A percentile compares a stretch with the other conserved stretches of the same genome.
These are phyloP conservation scores for Trichogramma dendrolimi DNA, from an alignment of 2,888 invertebrate species.

Conservation along the genomic window DNA sequence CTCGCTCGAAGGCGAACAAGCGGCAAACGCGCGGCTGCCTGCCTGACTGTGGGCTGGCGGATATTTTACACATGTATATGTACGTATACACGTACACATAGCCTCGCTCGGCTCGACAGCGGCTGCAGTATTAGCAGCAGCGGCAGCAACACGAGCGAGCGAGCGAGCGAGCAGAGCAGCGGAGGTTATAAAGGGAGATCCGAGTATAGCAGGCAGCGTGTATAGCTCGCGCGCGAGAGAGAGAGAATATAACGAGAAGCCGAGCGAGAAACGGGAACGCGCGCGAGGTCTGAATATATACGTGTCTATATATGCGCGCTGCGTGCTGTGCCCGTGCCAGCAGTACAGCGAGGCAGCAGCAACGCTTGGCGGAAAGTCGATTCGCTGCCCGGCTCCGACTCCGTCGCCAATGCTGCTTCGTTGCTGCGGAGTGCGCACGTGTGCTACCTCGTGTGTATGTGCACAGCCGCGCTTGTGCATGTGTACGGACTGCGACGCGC, in stretches of 20 bases:
- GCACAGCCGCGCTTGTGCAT: not conserved
- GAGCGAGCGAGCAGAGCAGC: not conserved
- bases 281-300: not conserved
- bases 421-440: not conserved
- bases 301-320: conserved; percentile 31
- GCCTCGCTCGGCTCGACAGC: conserved; percentile 7
- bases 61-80: too few relatives aligned
- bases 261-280: conserved; percentile 37
- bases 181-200: conserved; percentile 7
- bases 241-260: conserved; percentile 26
- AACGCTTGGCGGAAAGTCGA: conserved; percentile 24
- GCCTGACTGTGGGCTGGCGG: too few relatives aligned
- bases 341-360: not conserved
- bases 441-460: not conserved
- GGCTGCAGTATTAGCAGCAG: not conserved
- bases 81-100: conserved; percentile 13
- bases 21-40: too few relatives aligned
- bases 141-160: conserved; percentile 5
- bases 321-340: conserved; percentile 14
- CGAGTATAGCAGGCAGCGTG: conserved; percentile 2
- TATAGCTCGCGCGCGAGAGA: conserved; percentile 19
- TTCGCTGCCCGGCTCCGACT: conserved; percentile 18
- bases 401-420: not conserved
- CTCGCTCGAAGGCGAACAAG: too few relatives aligned
- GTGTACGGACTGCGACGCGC: not conserved